Conservation (phyloP, 1,140 invertebrate species). For the Agrilus planipennis region DNA sequence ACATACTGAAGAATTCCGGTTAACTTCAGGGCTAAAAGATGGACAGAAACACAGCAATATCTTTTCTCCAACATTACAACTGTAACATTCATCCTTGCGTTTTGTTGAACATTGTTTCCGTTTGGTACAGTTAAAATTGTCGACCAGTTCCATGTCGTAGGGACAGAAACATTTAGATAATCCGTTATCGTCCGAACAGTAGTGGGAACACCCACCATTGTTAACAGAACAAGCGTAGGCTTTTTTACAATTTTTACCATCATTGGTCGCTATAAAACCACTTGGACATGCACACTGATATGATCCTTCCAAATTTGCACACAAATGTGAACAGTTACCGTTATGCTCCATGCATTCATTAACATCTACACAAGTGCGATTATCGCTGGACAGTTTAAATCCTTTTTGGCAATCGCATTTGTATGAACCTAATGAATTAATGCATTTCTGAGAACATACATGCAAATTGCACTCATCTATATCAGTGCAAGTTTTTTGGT, state of each 20-base stretch:
- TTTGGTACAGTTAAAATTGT: no score
- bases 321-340: slow-evolving; percentile 40
- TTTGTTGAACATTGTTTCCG: no score
- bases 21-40: no score
- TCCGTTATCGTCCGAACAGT: slow-evolving; percentile 21
- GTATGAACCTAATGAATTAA: slow-evolving; percentile 51
- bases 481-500: slow-evolving; percentile 41
- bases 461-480: slow-evolving; percentile 63
- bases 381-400: slow-evolving; percentile 35
- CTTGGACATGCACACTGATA: slow-evolving; percentile 38
- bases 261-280: slow-evolving; percentile 23
- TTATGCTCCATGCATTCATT: slow-evolving; percentile 46
- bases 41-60: no score
- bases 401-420: slow-evolving; percentile 42
- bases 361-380: slow-evolving; percentile 44
- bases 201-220: slow-evolving; percentile 45
- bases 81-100: no score
- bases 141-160: slow-evolving; percentile 50
- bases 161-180: slow-evolving; percentile 43
- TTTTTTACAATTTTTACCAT: slow-evolving; percentile 28
- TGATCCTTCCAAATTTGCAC: slow-evolving; percentile 35
- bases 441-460: slow-evolving; percentile 53
- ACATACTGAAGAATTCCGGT: no score
- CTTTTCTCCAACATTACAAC: no score
- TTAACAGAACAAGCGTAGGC: slow-evolving; percentile 38